A percentile compares a stretch with the other conserved stretches of the same genome.
Evolutionary conservation across 2,888 invertebrate species (phyloP).

Genomic region (Athetis lepigone): DNA sequence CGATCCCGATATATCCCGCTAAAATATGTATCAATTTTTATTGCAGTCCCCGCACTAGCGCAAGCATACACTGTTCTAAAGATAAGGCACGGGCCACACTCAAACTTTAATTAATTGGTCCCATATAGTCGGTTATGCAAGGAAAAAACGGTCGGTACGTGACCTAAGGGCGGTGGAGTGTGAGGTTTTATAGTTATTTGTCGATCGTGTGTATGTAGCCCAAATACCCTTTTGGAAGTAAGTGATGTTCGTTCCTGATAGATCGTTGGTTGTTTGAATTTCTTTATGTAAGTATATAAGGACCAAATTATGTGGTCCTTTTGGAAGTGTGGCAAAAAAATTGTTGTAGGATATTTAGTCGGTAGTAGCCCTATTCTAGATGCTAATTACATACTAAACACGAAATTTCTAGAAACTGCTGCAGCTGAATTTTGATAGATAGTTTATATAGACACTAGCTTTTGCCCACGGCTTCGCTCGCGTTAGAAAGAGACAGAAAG

Average conservation of each 20-base stretch:
- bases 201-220: constrained; percentile 56
- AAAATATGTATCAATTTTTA: constrained; percentile 52
- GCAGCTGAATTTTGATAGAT: too few species aligned
- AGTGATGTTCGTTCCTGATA: constrained; percentile 43
- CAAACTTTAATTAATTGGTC: constrained; percentile 77
- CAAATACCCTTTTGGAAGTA: constrained; percentile 56
- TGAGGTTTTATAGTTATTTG: constrained; percentile 60
- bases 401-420: too few species aligned
- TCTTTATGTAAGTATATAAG: constrained; percentile 6
- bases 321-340: background rate
- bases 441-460: too few species aligned
- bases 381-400: too few species aligned
- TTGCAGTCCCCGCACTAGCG: constrained; percentile 50
- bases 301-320: background rate
- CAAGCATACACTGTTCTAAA: constrained; percentile 53
- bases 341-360: too few species aligned
- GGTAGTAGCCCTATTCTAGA: too few species aligned
- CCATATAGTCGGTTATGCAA: constrained; percentile 67
- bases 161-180: constrained; percentile 62
- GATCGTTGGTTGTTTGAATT: constrained; percentile 14
- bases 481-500: too few species aligned
- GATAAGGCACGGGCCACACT: constrained; percentile 78
- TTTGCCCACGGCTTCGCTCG: too few species aligned
- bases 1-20: constrained; percentile 5
- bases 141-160: constrained; percentile 72